phyloP scores from a whole-genome alignment of 2,797 vertebrate genomes.

The Margarornis squamiger region DNA sequence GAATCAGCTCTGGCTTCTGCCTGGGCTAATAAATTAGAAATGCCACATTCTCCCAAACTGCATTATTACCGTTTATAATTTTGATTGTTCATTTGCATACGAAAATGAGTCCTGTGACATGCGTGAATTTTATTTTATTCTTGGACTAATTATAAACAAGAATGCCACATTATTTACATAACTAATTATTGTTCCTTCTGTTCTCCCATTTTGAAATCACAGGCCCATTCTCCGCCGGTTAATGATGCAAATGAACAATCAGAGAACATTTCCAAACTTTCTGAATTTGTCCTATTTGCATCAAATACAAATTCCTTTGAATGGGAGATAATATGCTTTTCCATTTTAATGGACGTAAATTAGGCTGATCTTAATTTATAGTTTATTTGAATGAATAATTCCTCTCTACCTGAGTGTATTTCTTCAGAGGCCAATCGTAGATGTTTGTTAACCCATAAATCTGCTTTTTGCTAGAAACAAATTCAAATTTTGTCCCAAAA shows the following conservation, averaged over 20 bases:
- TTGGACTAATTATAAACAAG: slow-evolving; percentile 99
- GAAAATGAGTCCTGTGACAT: slow-evolving; percentile 97
- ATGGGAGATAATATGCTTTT: slow-evolving; percentile 78
- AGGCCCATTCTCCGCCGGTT: slow-evolving; percentile 72
- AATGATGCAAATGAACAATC: slow-evolving; percentile 80
- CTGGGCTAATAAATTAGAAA: slow-evolving; percentile 90
- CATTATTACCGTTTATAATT: slow-evolving; percentile 98
- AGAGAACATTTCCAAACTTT: slow-evolving; percentile 80
- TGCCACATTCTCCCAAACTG: slow-evolving; percentile 87
- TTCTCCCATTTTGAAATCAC: slow-evolving; percentile 84
- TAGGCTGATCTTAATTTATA: slow-evolving; percentile 84
- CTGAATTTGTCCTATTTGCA: slow-evolving; percentile 81
- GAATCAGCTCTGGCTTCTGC: slow-evolving; percentile 80
- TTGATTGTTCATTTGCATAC: slow-evolving; percentile 98
- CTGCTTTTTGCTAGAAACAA: slow-evolving; percentile 39
- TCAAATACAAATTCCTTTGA: slow-evolving; percentile 81
- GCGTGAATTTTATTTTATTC: slow-evolving; percentile 89
- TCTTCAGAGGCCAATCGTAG: slow-evolving; percentile 71
- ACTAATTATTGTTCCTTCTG: slow-evolving; percentile 99
- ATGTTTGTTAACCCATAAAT: slow-evolving; percentile 81
- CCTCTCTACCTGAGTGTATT: slow-evolving; percentile 79
- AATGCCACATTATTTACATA: slow-evolving; percentile 99
- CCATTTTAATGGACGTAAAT: slow-evolving; percentile 84
- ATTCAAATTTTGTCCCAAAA: neutral
- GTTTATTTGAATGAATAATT: slow-evolving; percentile 83